These are phyloP conservation scores for Strigamia maritima DNA, from an alignment of 2,888 invertebrate genomes.

Conservation along the genomic window DNA sequence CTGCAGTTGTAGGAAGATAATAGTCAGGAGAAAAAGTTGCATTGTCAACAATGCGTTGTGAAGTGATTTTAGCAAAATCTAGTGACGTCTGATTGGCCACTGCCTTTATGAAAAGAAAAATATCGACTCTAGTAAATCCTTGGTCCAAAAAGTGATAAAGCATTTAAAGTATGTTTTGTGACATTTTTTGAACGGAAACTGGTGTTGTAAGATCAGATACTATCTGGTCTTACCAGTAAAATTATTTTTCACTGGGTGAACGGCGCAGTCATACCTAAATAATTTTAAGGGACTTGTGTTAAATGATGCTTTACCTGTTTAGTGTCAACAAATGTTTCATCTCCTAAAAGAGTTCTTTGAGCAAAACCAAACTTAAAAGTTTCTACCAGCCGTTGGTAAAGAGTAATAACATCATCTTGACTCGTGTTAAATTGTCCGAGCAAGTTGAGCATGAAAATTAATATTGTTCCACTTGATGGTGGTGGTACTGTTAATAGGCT, in stretches of 20 bases:
- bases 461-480: not conserved
- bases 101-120: not conserved
- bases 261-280: no score
- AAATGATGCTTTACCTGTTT: not conserved
- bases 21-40: not conserved
- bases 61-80: not conserved
- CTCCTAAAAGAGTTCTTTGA: not conserved
- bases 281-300: no score
- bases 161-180: no score
- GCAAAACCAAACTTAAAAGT: constrained; percentile 3
- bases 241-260: no score
- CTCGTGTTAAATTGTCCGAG: not conserved
- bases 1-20: not conserved
- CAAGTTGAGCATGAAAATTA: not conserved
- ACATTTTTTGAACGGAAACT: no score
- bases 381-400: not conserved
- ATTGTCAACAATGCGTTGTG: not conserved
- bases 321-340: not conserved
- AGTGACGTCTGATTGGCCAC: not conserved
- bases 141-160: not conserved
- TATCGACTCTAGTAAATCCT: not conserved
- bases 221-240: no score
- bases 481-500: not conserved
- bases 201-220: no score
- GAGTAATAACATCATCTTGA: not conserved